Evolutionary conservation across 2,797 vertebrate genomes (phyloP), one percentile per base, ranked within the genome.

Genomic region (Gobionotothen gibberifrons): DNA sequence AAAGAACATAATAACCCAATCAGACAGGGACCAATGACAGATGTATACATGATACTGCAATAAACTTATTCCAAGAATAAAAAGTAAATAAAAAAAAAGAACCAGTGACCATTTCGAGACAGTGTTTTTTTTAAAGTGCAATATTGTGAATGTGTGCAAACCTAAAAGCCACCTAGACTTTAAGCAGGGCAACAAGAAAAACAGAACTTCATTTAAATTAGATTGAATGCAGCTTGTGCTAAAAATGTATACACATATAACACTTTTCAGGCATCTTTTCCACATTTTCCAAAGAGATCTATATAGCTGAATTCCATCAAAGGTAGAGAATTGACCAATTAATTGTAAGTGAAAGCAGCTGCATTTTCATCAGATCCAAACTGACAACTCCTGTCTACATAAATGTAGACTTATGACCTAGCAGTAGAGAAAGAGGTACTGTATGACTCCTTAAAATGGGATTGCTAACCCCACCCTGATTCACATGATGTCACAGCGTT

Each of bases 401-500:
- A 62, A 53, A 36, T 6, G 44, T 43, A 26, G 22, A 5, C 44
- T 62, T 2, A 14, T 17, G 17, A 56, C 29, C 63, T 40, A 48
- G 19, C 40, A 29, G 40, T 9, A 63, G 29, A 19, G 39, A 36
- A 36, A n/a, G 43, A 56, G 29, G 55, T 42, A 39, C 48, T 43
- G 61, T 47, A 44, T 42, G 70, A 73, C 48, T 65, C 54, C n/a
- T 32, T 49, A n/a, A 55, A 22, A 32, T 54, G 54, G 58, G 64
- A 26, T 51, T 40, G 3, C 49, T 29, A 46, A 66, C 83, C 40
- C 75, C 72, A 67, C 44, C 81, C 65, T 62, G 17, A 40, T 43
- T 70, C 19, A 17, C 53, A 72, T 74, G 54, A 83, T 69, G 69
- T 74, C 72, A 71, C 43, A 40, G 39, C 47, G 26, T n/a, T n/a